These are phyloP conservation scores for Thysanoteuthis rhombus DNA, from an alignment of 2,888 invertebrate genomes.

Conservation along the genomic window DNA sequence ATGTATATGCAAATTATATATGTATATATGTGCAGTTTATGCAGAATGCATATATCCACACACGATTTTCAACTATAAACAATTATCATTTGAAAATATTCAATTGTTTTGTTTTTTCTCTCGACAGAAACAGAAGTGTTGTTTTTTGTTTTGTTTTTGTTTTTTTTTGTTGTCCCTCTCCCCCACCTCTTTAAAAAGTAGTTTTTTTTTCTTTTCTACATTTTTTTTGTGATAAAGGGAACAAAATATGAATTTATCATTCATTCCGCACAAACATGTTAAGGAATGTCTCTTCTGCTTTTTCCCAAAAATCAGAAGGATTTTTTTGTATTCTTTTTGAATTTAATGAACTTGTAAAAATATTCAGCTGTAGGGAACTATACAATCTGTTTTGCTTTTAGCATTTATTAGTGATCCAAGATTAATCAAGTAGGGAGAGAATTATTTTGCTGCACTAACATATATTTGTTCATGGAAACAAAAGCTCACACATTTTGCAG, in stretches of 20 bases:
- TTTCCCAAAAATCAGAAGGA: neutral
- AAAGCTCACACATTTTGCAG: neutral
- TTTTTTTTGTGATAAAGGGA: neutral
- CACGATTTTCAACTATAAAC: neutral
- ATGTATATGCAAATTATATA: constrained; percentile 12
- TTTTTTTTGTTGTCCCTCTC: neutral
- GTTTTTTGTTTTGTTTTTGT: neutral
- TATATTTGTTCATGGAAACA: neutral
- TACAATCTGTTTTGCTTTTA: neutral
- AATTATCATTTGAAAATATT: neutral
- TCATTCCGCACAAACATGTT: neutral
- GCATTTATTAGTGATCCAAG: neutral
- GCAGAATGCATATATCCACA: constrained; percentile 12
- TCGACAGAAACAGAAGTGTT: neutral
- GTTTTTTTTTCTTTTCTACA: neutral
- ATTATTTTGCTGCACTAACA: neutral
- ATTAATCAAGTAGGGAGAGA: neutral
- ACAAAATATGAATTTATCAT: neutral
- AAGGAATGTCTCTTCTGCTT: neutral
- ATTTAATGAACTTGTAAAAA: neutral
- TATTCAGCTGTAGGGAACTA: neutral
- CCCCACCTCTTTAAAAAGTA: neutral
- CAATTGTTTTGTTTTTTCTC: neutral
- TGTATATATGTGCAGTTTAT: constrained; percentile 12
- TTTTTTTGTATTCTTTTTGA: neutral